Evolutionary conservation across 2,888 invertebrate species (phyloP), one percentile per base, ranked within the genome.

Genomic region (Polyploca ridens): DNA sequence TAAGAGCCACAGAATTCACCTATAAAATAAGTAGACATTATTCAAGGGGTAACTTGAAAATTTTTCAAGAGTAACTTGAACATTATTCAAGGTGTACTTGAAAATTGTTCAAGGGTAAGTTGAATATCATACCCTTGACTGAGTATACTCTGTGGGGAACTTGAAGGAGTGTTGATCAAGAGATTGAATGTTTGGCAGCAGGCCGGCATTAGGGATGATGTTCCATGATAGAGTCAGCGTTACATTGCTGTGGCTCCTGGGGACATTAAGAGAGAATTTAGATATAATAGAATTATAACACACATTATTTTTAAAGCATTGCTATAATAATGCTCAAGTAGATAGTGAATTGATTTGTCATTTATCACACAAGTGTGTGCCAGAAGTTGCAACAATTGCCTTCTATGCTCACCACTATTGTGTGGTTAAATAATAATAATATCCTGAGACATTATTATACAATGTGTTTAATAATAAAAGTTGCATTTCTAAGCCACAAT

Each of bases 191-290:
- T 97, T 98, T 33, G 99, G 99, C 75, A 99, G 93, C 64, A 98
- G 95, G 58, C 99, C 99, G 71, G 99, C 99, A 92, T 99, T 99
- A 35, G 99, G 99, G 78, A 99, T 98, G 68, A 99, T 98, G 91
- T 99, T 99, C 98, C 98, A 99, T 0, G 98, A 98, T 54, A 99
- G 92, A n/a, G 97, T 97, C 66, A 99, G 93, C 0, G 99, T 99
- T 14, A 99, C 97, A 88, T 99, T 99, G 83, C 96, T 96, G 92
- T 99, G 98, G 66, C 96, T 98, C 86, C 98, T 98, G 95, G 68
- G 54, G 19, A 54, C 7, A 19, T 41, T 19, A 14, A 54, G 1
- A n/a, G 16, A 54, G 7, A 19, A 10, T 19, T 27, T 27, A 27
- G 3, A 8, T 49, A 16, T 16, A 1, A 5, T 19, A n/a, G 3